phyloP scores from a whole-genome alignment of 2,797 vertebrate species.

The Dryobates pubescens region DNA sequence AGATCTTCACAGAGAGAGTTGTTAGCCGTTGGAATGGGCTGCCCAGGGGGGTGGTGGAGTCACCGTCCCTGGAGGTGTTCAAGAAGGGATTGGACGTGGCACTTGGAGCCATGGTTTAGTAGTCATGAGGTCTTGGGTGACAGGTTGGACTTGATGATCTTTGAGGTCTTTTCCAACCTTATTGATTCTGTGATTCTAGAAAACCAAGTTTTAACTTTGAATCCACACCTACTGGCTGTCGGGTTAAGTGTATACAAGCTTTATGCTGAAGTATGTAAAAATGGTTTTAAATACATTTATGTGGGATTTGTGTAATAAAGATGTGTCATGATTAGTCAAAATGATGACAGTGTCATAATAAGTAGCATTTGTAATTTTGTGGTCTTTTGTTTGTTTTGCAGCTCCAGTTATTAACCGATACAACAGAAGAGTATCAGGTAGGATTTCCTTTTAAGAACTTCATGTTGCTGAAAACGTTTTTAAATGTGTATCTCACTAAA shows the following conservation, averaged over 20 bases:
- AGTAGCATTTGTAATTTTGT: background rate
- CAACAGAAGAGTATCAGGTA: constrained; percentile 97
- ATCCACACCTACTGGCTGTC: background rate
- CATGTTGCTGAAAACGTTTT: background rate
- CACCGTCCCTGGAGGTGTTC: no score
- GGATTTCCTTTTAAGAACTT: constrained; percentile 24
- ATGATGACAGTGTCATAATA: background rate
- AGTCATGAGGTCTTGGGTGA: no score
- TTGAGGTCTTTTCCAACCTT: no score
- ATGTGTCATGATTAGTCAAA: background rate
- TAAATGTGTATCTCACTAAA: background rate
- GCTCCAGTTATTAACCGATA: constrained; percentile 91
- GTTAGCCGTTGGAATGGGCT: no score
- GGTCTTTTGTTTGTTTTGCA: constrained; percentile 73
- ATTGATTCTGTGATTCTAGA: background rate
- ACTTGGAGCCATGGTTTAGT: no score
- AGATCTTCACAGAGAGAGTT: no score
- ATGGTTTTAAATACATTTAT: background rate
- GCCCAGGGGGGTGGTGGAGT: no score
- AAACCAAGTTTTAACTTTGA: background rate
- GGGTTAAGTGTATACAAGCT: background rate
- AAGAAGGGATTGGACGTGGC: no score
- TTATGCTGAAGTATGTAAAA: background rate
- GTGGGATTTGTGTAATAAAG: background rate
- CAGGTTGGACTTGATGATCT: no score